These are phyloP conservation scores for Athripsodes cinereus DNA, from an alignment of 2,888 invertebrate genomes.

Conservation along the genomic window DNA sequence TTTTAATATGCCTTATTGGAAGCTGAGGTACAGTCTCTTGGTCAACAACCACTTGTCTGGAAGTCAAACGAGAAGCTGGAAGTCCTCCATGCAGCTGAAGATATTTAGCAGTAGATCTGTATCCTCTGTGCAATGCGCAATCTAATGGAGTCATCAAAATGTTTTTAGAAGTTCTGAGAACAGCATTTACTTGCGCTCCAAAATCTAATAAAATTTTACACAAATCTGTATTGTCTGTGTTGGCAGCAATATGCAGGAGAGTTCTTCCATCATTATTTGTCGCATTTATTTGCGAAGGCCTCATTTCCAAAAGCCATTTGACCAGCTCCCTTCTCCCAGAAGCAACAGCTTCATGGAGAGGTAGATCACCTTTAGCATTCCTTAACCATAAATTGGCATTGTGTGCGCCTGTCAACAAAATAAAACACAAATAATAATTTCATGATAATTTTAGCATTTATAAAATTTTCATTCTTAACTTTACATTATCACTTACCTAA, in stretches of 20 bases:
- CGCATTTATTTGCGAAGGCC: slow-evolving; percentile 78
- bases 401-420: slow-evolving; percentile 52
- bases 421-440: not conserved
- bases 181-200: slow-evolving; percentile 78
- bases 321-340: slow-evolving; percentile 86
- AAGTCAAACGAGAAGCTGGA: slow-evolving; percentile 65
- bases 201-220: slow-evolving; percentile 81
- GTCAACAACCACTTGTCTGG: slow-evolving; percentile 45
- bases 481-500: slow-evolving; percentile 40
- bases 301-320: slow-evolving; percentile 78
- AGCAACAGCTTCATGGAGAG: slow-evolving; percentile 92
- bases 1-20: slow-evolving; percentile 46
- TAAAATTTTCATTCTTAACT: not conserved
- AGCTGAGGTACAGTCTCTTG: slow-evolving; percentile 42
- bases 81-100: slow-evolving; percentile 85
- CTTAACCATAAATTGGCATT: slow-evolving; percentile 88
- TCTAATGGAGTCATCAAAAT: slow-evolving; percentile 85
- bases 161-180: slow-evolving; percentile 77
- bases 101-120: slow-evolving; percentile 87
- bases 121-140: slow-evolving; percentile 80
- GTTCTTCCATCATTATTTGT: slow-evolving; percentile 91
- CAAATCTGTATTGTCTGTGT: slow-evolving; percentile 89
- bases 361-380: slow-evolving; percentile 90
- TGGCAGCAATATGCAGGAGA: slow-evolving; percentile 88
- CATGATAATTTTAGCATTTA: not conserved